Base-by-base conservation (phyloP, 2,113 vertebrate genomes). In the Hyperopisus bebe region DNA sequence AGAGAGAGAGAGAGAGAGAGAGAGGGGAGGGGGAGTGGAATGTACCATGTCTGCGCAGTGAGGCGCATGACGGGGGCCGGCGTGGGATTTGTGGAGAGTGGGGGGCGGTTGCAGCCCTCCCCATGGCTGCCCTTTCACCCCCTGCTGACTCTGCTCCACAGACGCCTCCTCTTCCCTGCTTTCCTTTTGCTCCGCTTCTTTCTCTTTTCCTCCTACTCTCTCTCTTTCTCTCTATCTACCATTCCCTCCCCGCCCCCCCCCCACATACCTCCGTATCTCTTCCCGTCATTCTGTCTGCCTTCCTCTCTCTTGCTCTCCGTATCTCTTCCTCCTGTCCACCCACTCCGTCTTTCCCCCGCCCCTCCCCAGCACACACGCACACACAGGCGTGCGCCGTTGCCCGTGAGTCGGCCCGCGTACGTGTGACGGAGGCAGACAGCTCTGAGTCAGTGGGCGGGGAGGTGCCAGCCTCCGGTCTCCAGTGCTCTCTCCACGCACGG, bases 321-420 rank as follows among this genome's bases (percentile, higher is more conserved):
- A 74, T 88, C 66, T 87, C 48, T 44, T 66, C 85, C 27, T 15
- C 48, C n/a, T 1, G 47, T 39, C 84, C 42, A 70, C 86, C 66
- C 83, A 50, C 90, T 83, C 50, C 47, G 44, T 88, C 88, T 44
- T 58, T 9, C 46, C 62, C 66, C 55, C 82, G 42, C n/a, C 74
- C 88, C 53, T 15, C 87, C 62, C 62, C 42, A 51, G 90, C 85
- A 1, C 35, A 2, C 90, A 27, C 24, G 83, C 47, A 44, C 83
- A 50, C 92, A 89, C 90, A 86, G 87, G 91, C 92, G 51, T 90
- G 55, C 86, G 35, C 74, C 17, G 91, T 92, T 39, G 90, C 89
- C 80, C 85, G 88, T 55, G 74, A 88, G 86, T 74, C 24, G 77
- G 66, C 90, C 86, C 5, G 53, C 87, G 42, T 51, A 27, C 42